Percentiles rank a stretch among this genome's conserved stretches.
Conservation (phyloP, 2,888 invertebrate species). For the Caenorhabditis macrosperma region DNA sequence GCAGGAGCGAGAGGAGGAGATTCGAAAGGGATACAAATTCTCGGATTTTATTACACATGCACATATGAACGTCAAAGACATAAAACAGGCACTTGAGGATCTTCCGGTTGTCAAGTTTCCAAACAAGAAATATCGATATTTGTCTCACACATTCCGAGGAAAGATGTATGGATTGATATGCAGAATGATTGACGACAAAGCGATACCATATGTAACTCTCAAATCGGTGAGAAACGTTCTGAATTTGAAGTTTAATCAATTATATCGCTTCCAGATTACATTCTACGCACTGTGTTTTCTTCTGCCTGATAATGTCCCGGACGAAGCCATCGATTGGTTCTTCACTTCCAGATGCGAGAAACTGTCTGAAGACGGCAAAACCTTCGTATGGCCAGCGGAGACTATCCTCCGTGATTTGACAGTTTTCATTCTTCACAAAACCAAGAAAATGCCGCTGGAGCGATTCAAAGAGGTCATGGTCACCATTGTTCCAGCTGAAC, state of each 20-base stretch:
- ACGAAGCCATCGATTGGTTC: constrained; percentile 46
- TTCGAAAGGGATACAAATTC: constrained; percentile 20
- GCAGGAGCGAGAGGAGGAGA: constrained; percentile 25
- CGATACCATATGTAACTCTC: constrained; percentile 10
- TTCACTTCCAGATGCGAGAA: constrained; percentile 11
- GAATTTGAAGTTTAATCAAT: neutral
- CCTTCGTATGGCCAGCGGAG: neutral
- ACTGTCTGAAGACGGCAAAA: neutral
- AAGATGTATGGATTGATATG: constrained; percentile 42
- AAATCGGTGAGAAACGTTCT: constrained; percentile 18
- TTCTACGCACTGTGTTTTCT: neutral
- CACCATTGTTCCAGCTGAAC: constrained; percentile 46
- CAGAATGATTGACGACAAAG: constrained; percentile 34
- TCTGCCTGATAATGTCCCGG: constrained; percentile 36
- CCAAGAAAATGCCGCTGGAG: constrained; percentile 28
- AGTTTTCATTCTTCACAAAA: constrained; percentile 20
- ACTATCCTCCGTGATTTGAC: constrained; percentile 39
- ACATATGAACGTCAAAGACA: constrained; percentile 50
- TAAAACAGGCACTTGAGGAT: constrained; percentile 44
- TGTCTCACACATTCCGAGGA: constrained; percentile 49
- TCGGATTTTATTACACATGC: constrained; percentile 35
- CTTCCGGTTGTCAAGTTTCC: constrained; percentile 46
- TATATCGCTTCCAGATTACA: constrained; percentile 4
- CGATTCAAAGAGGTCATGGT: constrained; percentile 21
- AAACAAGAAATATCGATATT: constrained; percentile 34